Conservation (phyloP, 2,888 invertebrate species). For the Dynastes tityus region DNA sequence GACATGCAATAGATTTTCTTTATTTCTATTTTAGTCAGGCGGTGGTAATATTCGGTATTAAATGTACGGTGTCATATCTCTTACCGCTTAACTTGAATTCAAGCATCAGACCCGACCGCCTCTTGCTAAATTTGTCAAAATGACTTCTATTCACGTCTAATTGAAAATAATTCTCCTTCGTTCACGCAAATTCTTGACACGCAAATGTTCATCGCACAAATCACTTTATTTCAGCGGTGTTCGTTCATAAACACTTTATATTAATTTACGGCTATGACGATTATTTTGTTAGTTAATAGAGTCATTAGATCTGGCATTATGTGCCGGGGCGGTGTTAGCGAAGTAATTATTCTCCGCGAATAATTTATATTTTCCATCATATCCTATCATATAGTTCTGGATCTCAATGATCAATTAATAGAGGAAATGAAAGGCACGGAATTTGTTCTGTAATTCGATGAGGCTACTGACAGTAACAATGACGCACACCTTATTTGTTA, state of each 20-base stretch:
- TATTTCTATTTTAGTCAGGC: too few relatives aligned
- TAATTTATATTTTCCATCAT: neutral
- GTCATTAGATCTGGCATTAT: neutral
- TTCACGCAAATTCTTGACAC: neutral
- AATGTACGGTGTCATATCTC: too few relatives aligned
- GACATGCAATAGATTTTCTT: too few relatives aligned
- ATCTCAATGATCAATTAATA: too few relatives aligned
- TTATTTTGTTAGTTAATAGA: constrained; percentile 9
- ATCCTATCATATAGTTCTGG: too few relatives aligned
- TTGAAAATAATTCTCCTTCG: neutral
- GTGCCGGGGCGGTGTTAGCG: neutral
- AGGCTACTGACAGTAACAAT: too few relatives aligned
- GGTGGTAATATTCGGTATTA: too few relatives aligned
- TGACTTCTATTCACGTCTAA: neutral
- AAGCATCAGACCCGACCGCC: neutral
- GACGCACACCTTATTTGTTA: too few relatives aligned
- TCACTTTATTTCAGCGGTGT: constrained; percentile 1
- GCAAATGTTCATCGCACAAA: constrained; percentile 6
- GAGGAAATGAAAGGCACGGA: too few relatives aligned
- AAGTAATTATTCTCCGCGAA: neutral
- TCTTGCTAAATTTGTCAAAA: constrained; percentile 2
- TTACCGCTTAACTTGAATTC: too few relatives aligned
- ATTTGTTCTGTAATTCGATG: too few relatives aligned
- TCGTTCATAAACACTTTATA: neutral
- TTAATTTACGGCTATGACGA: neutral